Conservation (phyloP, 2,888 invertebrate genomes). For the Spialia ferax region DNA sequence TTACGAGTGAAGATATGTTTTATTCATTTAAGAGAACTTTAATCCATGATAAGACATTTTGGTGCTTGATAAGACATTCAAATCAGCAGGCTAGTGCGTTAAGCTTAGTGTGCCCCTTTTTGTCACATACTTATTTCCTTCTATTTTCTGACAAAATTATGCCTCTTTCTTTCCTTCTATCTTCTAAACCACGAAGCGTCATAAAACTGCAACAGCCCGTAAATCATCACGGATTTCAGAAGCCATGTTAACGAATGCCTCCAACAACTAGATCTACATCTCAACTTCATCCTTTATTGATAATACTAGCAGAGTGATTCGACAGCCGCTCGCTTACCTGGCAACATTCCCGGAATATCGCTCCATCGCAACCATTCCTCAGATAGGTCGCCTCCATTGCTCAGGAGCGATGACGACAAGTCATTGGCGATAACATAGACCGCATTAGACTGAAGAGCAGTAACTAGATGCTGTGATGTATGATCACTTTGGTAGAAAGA, state of each 20-base stretch:
- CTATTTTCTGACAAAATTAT: no score
- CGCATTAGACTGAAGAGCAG: neutral
- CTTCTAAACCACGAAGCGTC: neutral
- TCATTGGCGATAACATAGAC: neutral
- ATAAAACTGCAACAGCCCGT: neutral
- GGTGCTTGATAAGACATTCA: no score
- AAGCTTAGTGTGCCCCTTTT: no score
- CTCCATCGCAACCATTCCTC: neutral
- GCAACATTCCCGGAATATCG: slow-evolving; percentile 1
- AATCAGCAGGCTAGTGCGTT: no score
- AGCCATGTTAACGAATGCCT: neutral
- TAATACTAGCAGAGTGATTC: neutral
- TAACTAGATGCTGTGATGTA: neutral
- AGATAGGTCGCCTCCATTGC: slow-evolving; percentile 1
- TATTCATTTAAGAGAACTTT: neutral
- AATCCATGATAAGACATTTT: no score
- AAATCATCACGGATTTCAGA: slow-evolving; percentile 7
- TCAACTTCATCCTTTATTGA: neutral
- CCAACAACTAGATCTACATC: slow-evolving; percentile 1
- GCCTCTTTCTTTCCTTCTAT: no score
- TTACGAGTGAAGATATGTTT: neutral
- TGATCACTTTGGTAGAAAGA: no score
- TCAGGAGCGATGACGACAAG: neutral
- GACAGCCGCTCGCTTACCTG: slow-evolving; percentile 4
- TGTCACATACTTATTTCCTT: no score